Percentiles rank a stretch among this genome's conserved stretches.
Evolutionary conservation across 2,888 invertebrate genomes (phyloP).

Genomic region (Lasioglossum vierecki): DNA sequence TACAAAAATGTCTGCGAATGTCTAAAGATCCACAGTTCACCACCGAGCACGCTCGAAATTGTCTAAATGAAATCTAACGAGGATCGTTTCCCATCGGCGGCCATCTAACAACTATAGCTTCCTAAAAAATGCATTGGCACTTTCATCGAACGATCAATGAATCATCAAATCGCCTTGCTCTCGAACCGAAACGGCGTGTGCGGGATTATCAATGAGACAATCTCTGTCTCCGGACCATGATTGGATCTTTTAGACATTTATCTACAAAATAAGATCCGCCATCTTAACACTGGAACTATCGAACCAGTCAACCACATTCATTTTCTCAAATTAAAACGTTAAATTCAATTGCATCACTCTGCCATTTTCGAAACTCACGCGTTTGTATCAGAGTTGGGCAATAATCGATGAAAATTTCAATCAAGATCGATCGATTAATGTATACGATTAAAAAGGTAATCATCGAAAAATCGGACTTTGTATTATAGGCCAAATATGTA

Average conservation of each 20-base stretch:
- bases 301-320: neutral
- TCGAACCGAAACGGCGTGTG: conserved; percentile 1
- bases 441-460: too few relatives aligned
- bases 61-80: neutral
- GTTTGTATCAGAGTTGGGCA: neutral
- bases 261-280: neutral
- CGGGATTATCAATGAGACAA: conserved; percentile 31
- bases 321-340: neutral
- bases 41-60: neutral
- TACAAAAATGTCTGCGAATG: neutral
- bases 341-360: neutral
- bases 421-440: too few relatives aligned
- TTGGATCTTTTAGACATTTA: neutral
- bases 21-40: neutral
- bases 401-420: too few relatives aligned
- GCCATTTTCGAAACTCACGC: neutral
- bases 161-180: neutral
- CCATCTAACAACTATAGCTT: conserved; percentile 23
- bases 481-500: too few relatives aligned
- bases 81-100: neutral
- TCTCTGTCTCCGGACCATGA: conserved; percentile 21
- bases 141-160: conserved; percentile 16
- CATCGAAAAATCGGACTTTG: too few relatives aligned
- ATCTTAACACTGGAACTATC: conserved; percentile 3
- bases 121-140: conserved; percentile 56